These are phyloP conservation scores for Lucifuga dentata DNA, from an alignment of 2,113 vertebrate species.

Conservation along the genomic window DNA sequence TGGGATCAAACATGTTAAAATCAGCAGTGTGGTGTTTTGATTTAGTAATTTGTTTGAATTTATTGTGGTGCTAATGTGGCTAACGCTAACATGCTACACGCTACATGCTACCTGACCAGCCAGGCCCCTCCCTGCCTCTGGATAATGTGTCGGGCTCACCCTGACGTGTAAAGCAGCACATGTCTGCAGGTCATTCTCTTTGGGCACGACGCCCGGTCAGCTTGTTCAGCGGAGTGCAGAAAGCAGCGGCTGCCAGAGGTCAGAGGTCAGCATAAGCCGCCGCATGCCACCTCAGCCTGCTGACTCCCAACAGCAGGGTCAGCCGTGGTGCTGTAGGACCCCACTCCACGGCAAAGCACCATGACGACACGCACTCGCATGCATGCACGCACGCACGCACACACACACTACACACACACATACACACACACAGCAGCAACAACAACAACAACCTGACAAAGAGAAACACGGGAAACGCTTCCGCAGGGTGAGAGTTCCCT, in stretches of 20 bases:
- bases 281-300: slow-evolving; percentile 60
- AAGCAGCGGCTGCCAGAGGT: slow-evolving; percentile 53
- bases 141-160: slow-evolving; percentile 61
- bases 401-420: not conserved
- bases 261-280: slow-evolving; percentile 64
- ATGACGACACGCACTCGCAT: slow-evolving; percentile 8
- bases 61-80: too few species aligned
- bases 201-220: slow-evolving; percentile 62
- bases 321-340: slow-evolving; percentile 19
- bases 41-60: too few species aligned
- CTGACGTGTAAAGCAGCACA: slow-evolving; percentile 43
- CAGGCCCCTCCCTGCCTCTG: too few species aligned
- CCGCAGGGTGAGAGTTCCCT: too few species aligned
- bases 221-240: slow-evolving; percentile 57
- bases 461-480: too few species aligned
- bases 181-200: slow-evolving; percentile 44
- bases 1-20: too few species aligned
- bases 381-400: too few species aligned
- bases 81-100: too few species aligned
- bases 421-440: not conserved
- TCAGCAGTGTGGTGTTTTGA: too few species aligned
- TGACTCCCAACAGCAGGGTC: slow-evolving; percentile 61
- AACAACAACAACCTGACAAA: not conserved
- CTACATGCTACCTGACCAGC: too few species aligned
- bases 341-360: slow-evolving; percentile 19